Evolutionary conservation across 2,888 invertebrate species (phyloP), one percentile per base, ranked within the genome.

Genomic region (Andrena trimmerana): DNA sequence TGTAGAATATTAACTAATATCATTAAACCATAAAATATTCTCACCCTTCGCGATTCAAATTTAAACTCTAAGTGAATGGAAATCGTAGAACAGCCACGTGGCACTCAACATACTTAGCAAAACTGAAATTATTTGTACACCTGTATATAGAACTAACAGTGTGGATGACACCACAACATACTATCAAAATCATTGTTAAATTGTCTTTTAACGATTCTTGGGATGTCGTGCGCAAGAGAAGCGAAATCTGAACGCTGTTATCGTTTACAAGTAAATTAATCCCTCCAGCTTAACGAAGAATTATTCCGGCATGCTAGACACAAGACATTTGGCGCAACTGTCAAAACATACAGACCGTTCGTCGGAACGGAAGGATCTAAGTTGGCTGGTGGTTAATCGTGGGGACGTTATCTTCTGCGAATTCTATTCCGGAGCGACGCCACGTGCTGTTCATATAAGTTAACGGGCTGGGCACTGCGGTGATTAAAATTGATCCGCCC

Each of bases 401-500:
- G 4, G 33, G 24, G 59, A 78, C 33, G 60, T 76, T 73, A 76
- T 59, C 60, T 86, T 86, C 85, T 42, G 75, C 67, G 85, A 86
- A 88, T 79, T 85, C 85, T 85, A 88, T 85, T 85, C 83, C 71
- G 54, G 70, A 57, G 66, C 27, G 27, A 50, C 10, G 62, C 54
- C 83, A 84, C 63, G 76, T 67, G 76, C 72, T 72, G 54, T 57
- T 73, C 76, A 69, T 54, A 67, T 62, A 72, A 76, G 80, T 81
- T 83, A 85, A 78, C 72, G 66, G 71, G 54, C 62, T 48, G 69
- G 42, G 62, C 66, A 63, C 60, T 31, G 73, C 62, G 68, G 52
- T 65, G 83, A 88, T 88, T 78, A 79, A 85, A 81, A 79, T 81
- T 85, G 83, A 86, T 80, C 62, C 79, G 70, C 54, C 76, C 67